Percentiles rank a stretch among this genome's conserved stretches.
Conservation (phyloP, 2,797 vertebrate genomes). For the Ispidina lecontei region DNA sequence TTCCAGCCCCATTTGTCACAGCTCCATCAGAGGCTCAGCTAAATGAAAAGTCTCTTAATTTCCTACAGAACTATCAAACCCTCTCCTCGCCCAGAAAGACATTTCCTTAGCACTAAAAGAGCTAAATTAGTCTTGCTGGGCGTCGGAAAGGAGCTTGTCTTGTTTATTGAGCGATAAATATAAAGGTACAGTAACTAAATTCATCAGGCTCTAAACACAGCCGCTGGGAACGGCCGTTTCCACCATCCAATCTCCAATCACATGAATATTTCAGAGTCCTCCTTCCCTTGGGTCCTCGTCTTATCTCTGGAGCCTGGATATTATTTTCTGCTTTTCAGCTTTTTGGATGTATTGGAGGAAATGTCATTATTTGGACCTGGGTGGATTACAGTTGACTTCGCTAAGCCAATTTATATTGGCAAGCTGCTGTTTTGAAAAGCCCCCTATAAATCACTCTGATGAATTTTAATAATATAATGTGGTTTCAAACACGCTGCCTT, state of each 20-base stretch:
- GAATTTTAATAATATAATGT: constrained; percentile 62
- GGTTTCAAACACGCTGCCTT: constrained; percentile 47
- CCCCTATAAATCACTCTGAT: constrained; percentile 63
- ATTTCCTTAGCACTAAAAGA: background rate
- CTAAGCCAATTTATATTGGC: constrained; percentile 74
- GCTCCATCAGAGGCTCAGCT: background rate
- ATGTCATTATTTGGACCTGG: constrained; percentile 71
- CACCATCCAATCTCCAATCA: constrained; percentile 44
- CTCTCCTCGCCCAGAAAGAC: background rate
- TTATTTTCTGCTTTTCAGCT: constrained; percentile 72
- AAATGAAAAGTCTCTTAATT: constrained; percentile 20
- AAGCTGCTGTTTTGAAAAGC: constrained; percentile 61
- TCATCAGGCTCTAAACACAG: constrained; percentile 64
- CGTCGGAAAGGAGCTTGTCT: constrained; percentile 24
- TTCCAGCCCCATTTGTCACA: background rate
- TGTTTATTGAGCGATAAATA: constrained; percentile 73
- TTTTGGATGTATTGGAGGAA: constrained; percentile 62
- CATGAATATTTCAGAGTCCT: constrained; percentile 72
- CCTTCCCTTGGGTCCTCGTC: constrained; percentile 44
- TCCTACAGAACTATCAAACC: background rate
- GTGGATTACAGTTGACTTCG: constrained; percentile 65
- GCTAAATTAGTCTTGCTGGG: constrained; percentile 32
- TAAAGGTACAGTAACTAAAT: constrained; percentile 67
- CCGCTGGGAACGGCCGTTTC: constrained; percentile 42
- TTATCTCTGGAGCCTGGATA: constrained; percentile 69